Evolutionary conservation across 2,797 vertebrate species (phyloP), one percentile per base, ranked within the genome.

Genomic region (Prunella strophiata): DNA sequence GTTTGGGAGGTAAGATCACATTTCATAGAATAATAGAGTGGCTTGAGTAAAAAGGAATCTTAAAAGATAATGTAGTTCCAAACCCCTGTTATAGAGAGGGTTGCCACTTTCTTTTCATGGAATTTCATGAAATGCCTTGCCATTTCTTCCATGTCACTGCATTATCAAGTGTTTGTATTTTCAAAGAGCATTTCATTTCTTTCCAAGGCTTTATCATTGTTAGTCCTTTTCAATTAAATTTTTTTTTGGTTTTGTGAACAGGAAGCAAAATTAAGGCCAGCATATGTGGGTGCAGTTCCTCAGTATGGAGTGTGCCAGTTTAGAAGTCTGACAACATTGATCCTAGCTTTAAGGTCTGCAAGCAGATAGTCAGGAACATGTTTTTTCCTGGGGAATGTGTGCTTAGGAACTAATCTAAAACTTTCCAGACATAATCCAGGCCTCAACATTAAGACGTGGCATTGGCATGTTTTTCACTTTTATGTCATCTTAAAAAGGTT

Each of bases 341-440:
- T 89, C 47, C 62, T 51, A 30, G 34, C 42, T 87, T 87, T 36
- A 34, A 70, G 21, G 29, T 92, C 18, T 16, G 5, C 50, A 77
- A 80, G 55, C n/a, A 82, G 57, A 61, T 23, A 62, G 70, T 68
- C 48, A 50, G 38, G 38, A 84, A 38, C 11, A n/a, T 45, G 15
- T 40, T 58, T 81, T 88, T 95, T 95, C 68, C 68, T 93, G 74
- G 36, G 59, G 38, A 75, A 61, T 82, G 7, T 89, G 76, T 84
- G 26, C n/a, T 57, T 89, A 57, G 55, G 76, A 95, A 26, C 54
- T 93, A 85, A 78, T 86, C 54, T 96, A 76, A 96, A 95, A 90
- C 42, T 81, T 95, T 75, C 58, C 50, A 80, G 89, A 65, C 50
- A 45, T 85, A 88, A 83, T 85, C 59, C 73, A 75, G n/a, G 61